Base-by-base conservation (phyloP, 1,140 invertebrate genomes). In the Macrobrachium nipponense region DNA sequence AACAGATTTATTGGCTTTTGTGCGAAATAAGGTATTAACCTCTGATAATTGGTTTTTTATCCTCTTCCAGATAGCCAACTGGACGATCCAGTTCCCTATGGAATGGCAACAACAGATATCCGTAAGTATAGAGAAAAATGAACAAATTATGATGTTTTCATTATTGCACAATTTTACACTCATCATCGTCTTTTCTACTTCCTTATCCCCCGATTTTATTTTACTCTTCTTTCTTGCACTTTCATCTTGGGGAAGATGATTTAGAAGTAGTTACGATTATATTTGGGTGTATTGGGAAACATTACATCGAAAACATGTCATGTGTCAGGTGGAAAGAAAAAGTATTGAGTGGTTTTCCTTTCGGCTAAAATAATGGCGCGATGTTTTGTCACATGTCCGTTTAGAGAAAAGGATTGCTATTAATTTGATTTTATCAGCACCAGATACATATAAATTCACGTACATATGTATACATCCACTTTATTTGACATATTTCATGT, bases 1-100 rank as follows among this genome's bases (percentile, higher is more conserved):
- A 51, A 51, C 5, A 51, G 12, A 51, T 51, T 36, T 1, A 51
- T 51, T 51, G 3, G 12, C 12, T 51, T 66, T 14, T 2, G 17
- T 15, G 17, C 12, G 18, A 20, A 20, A 7, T 14, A 20, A 20
- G 5, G 64, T 14, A 7, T 66, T 66, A 3, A 17, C 15, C 8
- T 66, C 20, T 66, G 11, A 20, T 66, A 8, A 8, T 4, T 8
- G 11, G 18, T 66, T 66, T 36, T 66, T 17, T 36, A 7, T 60
- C 60, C 1, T 20, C 23, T 36, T 61, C 27, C 76, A 79, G 76
- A 79, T 11, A 79, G 61, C 60, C 76, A 79, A 59, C 58, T 79
- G 59, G 76, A 79, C 59, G 76, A 79, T 61, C 76, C 76, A n/a
- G 76, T 51, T 60, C 51, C 76, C 2, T 79, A 60, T 79, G 76